Base-by-base conservation (phyloP, 2,888 invertebrate genomes). In the Pseudoips prasinana region DNA sequence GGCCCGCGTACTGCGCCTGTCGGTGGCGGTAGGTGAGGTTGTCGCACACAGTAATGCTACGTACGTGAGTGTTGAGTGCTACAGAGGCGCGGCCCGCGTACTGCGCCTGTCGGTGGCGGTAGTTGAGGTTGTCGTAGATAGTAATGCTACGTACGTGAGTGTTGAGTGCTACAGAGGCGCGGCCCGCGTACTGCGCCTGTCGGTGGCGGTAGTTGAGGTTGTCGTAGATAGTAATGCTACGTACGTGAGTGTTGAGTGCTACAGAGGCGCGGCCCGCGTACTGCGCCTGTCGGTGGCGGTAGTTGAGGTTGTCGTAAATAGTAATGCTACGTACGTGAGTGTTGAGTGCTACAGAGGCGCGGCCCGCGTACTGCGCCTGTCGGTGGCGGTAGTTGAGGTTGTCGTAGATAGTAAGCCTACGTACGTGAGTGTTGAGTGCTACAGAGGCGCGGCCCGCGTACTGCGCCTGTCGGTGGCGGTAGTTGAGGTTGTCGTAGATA, bases 141-240 rank as follows among this genome's bases (percentile, higher is more conserved):
- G 92, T 90, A 73, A 92, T 92, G 94, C 94, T 50, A 92, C 92
- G 45, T 92, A 92, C 55, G 96, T 95, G 74, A n/a, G n/a, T 99
- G 73, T 99, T 98, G 37, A 99, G 92, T n/a, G 96, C 96, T 8
- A 98, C 96, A 0, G 99, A 99, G 0, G 99, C 98, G 42, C 99
- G 90, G 1, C 95, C 97, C 1, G 99, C 99, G 85, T 98, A 96
- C 83, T 99, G 99, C 6, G 99, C 99, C 95, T 98, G 98, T 28
- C 96, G 91, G 76, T 98, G 98, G 7, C 98, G 91, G 79, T 97
- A 97, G 90, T 99, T 99, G 50, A 99, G 91, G 88, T 98, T 98
- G 64, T 96, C 94, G 78, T 98, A 97, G 7, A 97, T 73, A 34
- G 92, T 90, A 73, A 92, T 92, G 94, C 94, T 50, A 92, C 92